These are phyloP conservation scores for Drosophila takahashii DNA, from an alignment of 1,140 invertebrate species.

Conservation along the genomic window DNA sequence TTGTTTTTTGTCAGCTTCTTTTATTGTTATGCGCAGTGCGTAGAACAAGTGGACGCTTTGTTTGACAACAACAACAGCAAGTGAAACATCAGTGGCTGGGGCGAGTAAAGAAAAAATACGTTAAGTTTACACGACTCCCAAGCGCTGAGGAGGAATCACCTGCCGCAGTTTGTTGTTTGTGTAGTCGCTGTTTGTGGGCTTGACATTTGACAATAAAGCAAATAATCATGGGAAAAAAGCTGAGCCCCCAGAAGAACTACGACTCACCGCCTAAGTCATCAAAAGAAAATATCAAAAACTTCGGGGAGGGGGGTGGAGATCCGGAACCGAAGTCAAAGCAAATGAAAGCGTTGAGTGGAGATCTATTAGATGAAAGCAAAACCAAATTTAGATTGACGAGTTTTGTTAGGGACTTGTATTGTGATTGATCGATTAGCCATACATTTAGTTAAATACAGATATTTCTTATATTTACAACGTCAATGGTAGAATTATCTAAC, in stretches of 20 bases:
- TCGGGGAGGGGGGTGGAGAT: background rate
- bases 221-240: conserved; percentile 83
- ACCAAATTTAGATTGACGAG: background rate
- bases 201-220: conserved; percentile 84
- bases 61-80: conserved; percentile 72
- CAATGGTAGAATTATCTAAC: no score
- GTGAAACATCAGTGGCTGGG: conserved; percentile 34
- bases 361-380: conserved; percentile 12
- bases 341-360: conserved; percentile 20
- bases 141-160: conserved; percentile 58
- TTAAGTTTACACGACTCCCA: conserved; percentile 79
- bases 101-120: conserved; percentile 56
- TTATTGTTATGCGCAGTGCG: conserved; percentile 79
- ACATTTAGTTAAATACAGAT: background rate
- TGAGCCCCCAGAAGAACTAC: conserved; percentile 48
- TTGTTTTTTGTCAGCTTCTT: conserved; percentile 61
- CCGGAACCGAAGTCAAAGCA: conserved; percentile 11
- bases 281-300: conserved; percentile 26
- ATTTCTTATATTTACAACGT: no score
- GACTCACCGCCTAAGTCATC: conserved; percentile 14
- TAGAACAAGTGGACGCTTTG: conserved; percentile 84
- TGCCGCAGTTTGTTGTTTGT: conserved; percentile 48
- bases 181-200: conserved; percentile 47
- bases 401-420: background rate
- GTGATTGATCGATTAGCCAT: background rate